Evolutionary conservation across 2,113 vertebrate species (phyloP).

Genomic region (Ariopsis seemanni): DNA sequence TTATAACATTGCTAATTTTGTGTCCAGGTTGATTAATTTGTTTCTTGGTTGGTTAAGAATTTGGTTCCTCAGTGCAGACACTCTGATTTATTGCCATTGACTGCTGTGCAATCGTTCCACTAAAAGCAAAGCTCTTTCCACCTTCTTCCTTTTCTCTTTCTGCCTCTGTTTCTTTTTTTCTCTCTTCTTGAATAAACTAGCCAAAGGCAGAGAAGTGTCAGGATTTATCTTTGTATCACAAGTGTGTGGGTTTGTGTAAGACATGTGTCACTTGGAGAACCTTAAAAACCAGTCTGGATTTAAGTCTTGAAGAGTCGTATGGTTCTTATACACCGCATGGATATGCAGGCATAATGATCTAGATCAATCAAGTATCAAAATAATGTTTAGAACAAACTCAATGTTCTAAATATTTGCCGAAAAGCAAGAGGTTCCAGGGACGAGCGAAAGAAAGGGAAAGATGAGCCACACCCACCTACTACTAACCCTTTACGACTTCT

Average conservation of each 20-base stretch:
- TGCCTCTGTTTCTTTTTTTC: neutral
- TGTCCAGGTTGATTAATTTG: neutral
- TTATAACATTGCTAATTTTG: neutral
- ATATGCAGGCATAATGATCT: neutral
- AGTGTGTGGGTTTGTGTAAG: neutral
- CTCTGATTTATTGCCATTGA: constrained; percentile 22
- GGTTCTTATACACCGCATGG: neutral
- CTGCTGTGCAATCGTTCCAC: constrained; percentile 23
- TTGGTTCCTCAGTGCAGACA: neutral
- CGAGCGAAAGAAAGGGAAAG: neutral
- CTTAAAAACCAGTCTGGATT: neutral
- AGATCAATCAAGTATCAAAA: neutral
- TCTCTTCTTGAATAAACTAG: neutral
- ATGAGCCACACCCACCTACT: constrained; percentile 51
- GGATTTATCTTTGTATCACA: constrained; percentile 30
- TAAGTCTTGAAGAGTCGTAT: neutral
- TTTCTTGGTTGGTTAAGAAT: constrained; percentile 12
- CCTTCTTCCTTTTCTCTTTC: neutral
- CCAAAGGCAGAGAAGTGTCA: constrained; percentile 27
- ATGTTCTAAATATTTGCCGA: neutral
- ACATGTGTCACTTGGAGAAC: neutral
- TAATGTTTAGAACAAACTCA: neutral
- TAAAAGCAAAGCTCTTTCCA: constrained; percentile 28
- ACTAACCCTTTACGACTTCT: constrained; percentile 38
- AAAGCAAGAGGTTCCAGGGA: neutral